Base-by-base conservation (phyloP, 2,888 invertebrate genomes). In the Leptura quadrifasciata region DNA sequence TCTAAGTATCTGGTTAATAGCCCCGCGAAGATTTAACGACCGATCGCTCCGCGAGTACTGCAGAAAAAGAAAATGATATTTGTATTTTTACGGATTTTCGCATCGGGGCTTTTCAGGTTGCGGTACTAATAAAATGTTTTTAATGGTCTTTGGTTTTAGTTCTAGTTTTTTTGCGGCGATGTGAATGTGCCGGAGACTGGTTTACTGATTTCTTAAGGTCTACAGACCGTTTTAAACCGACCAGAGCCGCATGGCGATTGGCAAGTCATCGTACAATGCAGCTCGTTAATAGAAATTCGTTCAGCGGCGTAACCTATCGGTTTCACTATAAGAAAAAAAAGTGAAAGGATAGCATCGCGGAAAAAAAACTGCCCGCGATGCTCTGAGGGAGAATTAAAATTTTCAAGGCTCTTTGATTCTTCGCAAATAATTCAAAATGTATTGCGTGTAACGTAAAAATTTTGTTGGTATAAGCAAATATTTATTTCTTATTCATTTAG, bases 121-220 rank as follows among this genome's bases (percentile, higher is more conserved):
- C 47, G n/a, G 15, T 47, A 47, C 47, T 47, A 27, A 5, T 39
- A 47, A 47, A 47, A 47, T 4, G 47, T n/a, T 47, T 47, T 47
- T 47, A 39, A 47, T 47, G 47, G 47, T n/a, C 47, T 47, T 47
- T n/a, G 47, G 47, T 47, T 47, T 39, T 47, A n/a, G 47, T 47
- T 47, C 47, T 47, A 47, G 47, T 47, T n/a, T 15, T 47, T 47
- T 47, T 47, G 47, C n/a, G n/a, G n/a, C 5, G 47, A 47, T n/a
- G 47, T 47, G 47, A 47, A 47, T 47, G 47, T 5, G 47, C 47
- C 15, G n/a, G n/a, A 5, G 47, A 47, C 47, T 47, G 47, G 47
- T 47, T 47, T 47, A n/a, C 47, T 47, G 47, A 47, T 47, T 47
- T 47, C 47, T 47, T 47, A 47, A 47, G n/a, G 47, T 47, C 47